These are phyloP conservation scores for Apis florea DNA, from an alignment of 1,140 invertebrate species.

Conservation along the genomic window DNA sequence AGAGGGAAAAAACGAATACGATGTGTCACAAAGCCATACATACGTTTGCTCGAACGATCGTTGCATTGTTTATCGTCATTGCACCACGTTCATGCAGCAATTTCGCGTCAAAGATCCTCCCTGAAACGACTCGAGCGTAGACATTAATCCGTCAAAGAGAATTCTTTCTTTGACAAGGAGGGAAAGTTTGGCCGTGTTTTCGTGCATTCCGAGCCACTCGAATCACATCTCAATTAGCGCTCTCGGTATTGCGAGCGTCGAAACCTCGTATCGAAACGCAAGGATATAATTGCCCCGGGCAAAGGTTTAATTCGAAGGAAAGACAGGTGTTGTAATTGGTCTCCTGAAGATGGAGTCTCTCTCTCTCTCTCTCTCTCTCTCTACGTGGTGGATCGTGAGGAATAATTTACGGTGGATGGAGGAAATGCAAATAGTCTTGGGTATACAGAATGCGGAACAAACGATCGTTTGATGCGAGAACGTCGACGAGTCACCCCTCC, in stretches of 20 bases:
- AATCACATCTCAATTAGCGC: constrained; percentile 16
- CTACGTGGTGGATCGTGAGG: not conserved
- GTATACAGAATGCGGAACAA: not conserved
- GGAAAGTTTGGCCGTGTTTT: not conserved
- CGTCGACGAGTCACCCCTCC: not conserved
- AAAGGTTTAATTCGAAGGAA: constrained; percentile 5
- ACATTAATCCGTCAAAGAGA: not conserved
- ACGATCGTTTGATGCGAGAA: constrained; percentile 37
- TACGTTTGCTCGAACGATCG: not conserved
- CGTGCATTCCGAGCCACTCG: too few relatives aligned
- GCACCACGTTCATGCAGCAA: not conserved
- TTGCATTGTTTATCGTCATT: not conserved
- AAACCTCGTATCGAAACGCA: constrained; percentile 2
- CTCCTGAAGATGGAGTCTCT: not conserved
- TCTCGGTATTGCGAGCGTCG: not conserved
- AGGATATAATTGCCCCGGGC: constrained; percentile 8
- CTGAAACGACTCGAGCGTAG: not conserved
- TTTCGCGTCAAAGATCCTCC: constrained; percentile 10
- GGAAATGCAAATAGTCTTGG: not conserved
- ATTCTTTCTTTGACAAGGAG: not conserved
- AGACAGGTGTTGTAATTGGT: constrained; percentile 31
- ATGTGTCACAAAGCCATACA: not conserved
- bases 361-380: too few relatives aligned
- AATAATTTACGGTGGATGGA: constrained; percentile 29
- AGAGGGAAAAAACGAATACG: not conserved